Evolutionary conservation across 1,140 invertebrate genomes (phyloP).

Genomic region (Frieseomelitta varia): DNA sequence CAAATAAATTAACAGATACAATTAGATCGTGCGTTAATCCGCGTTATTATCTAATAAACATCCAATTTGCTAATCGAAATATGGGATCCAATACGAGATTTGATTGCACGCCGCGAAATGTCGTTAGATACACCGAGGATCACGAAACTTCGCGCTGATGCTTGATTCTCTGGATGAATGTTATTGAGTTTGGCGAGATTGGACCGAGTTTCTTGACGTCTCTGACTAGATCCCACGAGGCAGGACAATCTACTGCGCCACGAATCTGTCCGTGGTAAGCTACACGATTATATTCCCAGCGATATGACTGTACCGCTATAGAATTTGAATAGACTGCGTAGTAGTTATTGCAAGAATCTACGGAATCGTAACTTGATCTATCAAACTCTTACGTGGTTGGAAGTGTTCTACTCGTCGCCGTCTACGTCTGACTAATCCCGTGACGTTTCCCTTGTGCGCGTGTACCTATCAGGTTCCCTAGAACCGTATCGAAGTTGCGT

Average conservation of each 20-base stretch:
- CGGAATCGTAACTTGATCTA: not conserved
- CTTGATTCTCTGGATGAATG: not conserved
- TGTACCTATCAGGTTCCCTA: no score
- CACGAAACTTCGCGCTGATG: no score
- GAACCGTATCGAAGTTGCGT: not conserved
- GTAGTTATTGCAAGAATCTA: conserved; percentile 14
- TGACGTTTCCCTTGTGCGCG: not conserved
- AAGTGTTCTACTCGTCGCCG: not conserved
- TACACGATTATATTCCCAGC: not conserved
- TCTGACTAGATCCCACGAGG: not conserved
- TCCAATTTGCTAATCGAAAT: not conserved
- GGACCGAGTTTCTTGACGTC: not conserved
- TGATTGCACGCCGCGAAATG: not conserved
- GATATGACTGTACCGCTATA: not conserved
- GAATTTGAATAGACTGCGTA: conserved; percentile 16
- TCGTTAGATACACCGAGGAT: not conserved
- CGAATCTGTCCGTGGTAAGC: not conserved
- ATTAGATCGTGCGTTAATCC: not conserved
- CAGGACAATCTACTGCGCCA: not conserved
- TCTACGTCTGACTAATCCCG: conserved; percentile 16
- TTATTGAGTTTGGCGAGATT: conserved; percentile 11
- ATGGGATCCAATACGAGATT: not conserved
- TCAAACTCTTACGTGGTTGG: not conserved
- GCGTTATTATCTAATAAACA: not conserved
- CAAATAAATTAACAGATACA: conserved; percentile 10